These are phyloP conservation scores for Oophaga pumilio DNA, from an alignment of 2,113 vertebrate genomes.

Conservation along the genomic window DNA sequence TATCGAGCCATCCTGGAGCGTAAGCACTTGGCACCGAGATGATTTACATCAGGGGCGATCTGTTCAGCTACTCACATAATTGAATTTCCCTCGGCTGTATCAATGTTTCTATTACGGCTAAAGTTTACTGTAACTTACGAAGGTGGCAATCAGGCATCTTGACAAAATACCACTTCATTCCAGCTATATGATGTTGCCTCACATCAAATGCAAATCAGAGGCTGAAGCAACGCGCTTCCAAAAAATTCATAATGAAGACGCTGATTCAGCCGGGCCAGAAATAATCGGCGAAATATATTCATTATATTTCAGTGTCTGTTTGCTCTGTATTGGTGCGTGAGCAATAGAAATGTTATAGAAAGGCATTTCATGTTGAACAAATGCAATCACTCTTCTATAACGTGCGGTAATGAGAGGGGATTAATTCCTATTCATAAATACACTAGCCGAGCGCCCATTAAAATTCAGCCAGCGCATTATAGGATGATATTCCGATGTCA, in stretches of 20 bases:
- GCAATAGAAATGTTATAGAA: conserved; percentile 41
- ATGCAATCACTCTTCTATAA: conserved; percentile 44
- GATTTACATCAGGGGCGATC: conserved; percentile 55
- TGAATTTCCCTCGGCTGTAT: conserved; percentile 52
- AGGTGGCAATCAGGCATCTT: conserved; percentile 51
- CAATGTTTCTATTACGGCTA: conserved; percentile 55
- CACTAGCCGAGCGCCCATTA: conserved; percentile 38
- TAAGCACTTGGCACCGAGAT: conserved; percentile 14
- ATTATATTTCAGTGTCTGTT: conserved; percentile 24
- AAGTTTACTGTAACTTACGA: conserved; percentile 48
- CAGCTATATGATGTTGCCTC: conserved; percentile 12
- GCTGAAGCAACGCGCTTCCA: conserved; percentile 21
- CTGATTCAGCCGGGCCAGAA: conserved; percentile 43
- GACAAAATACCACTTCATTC: conserved; percentile 46
- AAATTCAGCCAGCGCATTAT: conserved; percentile 12
- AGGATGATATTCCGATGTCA: conserved; percentile 24
- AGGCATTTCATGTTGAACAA: conserved; percentile 46
- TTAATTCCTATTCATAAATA: conserved; percentile 46
- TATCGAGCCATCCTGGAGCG: background rate
- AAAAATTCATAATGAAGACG: conserved; percentile 47
- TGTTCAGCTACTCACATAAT: conserved; percentile 56
- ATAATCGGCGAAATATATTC: conserved; percentile 41
- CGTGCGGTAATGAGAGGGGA: conserved; percentile 36
- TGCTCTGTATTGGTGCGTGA: conserved; percentile 31
- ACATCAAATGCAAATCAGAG: conserved; percentile 48